These are phyloP conservation scores for Deroplatys truncata DNA, from an alignment of 2,888 invertebrate species.

Conservation along the genomic window DNA sequence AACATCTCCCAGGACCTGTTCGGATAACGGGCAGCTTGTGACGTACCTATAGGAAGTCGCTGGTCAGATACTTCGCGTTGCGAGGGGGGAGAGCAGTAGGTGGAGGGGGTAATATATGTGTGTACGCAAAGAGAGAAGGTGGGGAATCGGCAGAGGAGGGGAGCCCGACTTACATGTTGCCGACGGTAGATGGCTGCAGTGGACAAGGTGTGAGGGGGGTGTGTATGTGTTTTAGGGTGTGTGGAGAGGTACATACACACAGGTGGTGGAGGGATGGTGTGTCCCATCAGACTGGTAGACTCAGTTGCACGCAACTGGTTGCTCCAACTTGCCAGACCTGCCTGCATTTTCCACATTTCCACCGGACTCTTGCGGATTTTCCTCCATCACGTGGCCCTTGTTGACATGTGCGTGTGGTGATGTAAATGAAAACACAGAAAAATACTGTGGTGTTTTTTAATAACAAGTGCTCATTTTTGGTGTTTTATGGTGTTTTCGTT, in stretches of 20 bases:
- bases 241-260: neutral
- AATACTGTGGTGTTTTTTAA: neutral
- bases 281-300: neutral
- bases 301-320: neutral
- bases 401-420: neutral
- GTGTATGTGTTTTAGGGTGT: neutral
- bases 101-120: neutral
- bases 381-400: neutral
- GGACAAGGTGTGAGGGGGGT: neutral
- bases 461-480: neutral
- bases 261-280: neutral
- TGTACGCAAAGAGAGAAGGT: neutral
- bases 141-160: neutral
- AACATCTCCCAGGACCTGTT: neutral
- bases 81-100: neutral
- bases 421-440: neutral
- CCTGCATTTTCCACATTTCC: neutral
- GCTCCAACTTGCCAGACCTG: neutral
- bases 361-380: neutral
- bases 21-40: neutral
- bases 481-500: neutral
- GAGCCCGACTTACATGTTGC: neutral
- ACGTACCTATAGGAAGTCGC: neutral
- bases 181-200: constrained; percentile 12
- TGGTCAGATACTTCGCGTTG: neutral